phyloP scores from a whole-genome alignment of 1,140 invertebrate species.

The Oryzaephilus surinamensis region DNA sequence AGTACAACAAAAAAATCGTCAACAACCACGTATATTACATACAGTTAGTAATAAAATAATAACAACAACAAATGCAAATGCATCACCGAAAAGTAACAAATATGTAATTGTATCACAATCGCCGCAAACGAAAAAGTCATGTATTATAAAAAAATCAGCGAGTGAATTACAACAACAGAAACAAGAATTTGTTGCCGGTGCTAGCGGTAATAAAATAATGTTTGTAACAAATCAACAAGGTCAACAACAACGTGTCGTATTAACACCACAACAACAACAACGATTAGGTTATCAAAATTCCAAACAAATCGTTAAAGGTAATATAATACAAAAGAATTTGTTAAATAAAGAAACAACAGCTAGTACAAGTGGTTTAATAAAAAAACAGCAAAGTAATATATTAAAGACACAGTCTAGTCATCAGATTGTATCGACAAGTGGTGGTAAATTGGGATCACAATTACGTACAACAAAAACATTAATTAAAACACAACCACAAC shows the following conservation, averaged over 20 bases:
- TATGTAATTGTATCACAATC: conserved; percentile 50
- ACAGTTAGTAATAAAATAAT: no score
- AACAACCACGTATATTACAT: no score
- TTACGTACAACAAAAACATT: conserved; percentile 37
- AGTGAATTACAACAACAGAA: conserved; percentile 14
- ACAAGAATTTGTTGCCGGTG: conserved; percentile 24
- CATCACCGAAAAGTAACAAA: no score
- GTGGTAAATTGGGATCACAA: conserved; percentile 40
- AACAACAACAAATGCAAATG: no score
- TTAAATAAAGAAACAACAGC: conserved; percentile 8
- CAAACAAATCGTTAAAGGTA: conserved; percentile 35
- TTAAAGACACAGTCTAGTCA: background rate
- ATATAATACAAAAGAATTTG: conserved; percentile 10
- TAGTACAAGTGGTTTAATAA: conserved; percentile 19
- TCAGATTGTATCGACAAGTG: conserved; percentile 27
- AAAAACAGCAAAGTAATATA: conserved; percentile 1
- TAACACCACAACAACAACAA: conserved; percentile 47
- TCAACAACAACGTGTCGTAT: conserved; percentile 41
- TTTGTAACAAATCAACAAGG: conserved; percentile 48
- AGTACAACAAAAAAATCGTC: no score
- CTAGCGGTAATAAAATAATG: conserved; percentile 42
- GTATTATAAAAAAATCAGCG: conserved; percentile 35
- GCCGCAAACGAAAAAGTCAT: conserved; percentile 21
- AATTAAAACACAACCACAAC: conserved; percentile 12
- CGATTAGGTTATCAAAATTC: conserved; percentile 40